Evolutionary conservation across 2,888 invertebrate species (phyloP), one percentile per base, ranked within the genome.

Genomic region (Boloria selene): DNA sequence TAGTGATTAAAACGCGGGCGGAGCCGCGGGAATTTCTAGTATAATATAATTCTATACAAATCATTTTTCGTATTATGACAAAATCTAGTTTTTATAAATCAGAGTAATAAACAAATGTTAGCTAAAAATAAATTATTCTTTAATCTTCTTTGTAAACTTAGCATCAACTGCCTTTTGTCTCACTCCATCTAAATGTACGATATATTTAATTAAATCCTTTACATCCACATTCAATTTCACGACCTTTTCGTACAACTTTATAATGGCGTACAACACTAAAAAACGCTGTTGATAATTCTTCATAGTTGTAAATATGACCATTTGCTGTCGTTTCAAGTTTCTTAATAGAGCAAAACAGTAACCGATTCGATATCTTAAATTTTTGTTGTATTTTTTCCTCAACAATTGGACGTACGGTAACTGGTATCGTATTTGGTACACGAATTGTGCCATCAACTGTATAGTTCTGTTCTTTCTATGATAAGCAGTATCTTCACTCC

Each of bases 391-490:
- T 50, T 83, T 85, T 1, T 70, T 72, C 49, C 81, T 77, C 5
- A 85, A 18, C 0, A 72, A 0, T 62, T 83, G 83, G 1, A 77
- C 42, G 14, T 72, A 73, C 0, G 77, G 67, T 3, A 86, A 17
- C n/a, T 77, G 79, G 63, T 83, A 82, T 18, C 81, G 75, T 0
- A 77, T 74, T 6, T 72, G 67, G 61, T 84, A 84, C 0, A 84
- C 58, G 17, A 85, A 85, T 51, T 85, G 84, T 4, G 72, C 63
- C 77, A 82, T 82, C 0, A 82, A 0, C 0, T 69, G 0, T 0
- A 77, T 6, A 0, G 68, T 68, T 50, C 69, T 71, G 1, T 64
- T 67, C 62, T 76, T 73, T 5, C 6, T 54, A 0, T 47, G 44
- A 6, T 61, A 60, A 42, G 2, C 45, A 0, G 7, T 13, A 18